A percentile compares a stretch with the other conserved stretches of the same genome.
phyloP scores from a whole-genome alignment of 2,797 vertebrate genomes.

The Tolypeutes matacus region DNA sequence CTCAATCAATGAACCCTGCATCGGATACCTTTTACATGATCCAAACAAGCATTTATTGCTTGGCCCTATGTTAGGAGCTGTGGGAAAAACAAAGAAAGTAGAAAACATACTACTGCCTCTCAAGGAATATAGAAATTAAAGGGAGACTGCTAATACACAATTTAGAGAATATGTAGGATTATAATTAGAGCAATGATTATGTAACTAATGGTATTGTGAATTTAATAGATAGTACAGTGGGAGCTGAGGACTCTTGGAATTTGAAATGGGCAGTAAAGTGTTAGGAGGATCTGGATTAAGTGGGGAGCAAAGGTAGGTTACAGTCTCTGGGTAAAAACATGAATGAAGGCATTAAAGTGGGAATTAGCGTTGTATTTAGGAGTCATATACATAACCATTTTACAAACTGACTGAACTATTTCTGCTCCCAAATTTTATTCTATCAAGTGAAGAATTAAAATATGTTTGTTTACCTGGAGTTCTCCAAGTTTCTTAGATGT shows the following conservation, averaged over 20 bases:
- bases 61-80: background rate
- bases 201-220: slow-evolving; percentile 15
- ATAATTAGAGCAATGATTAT: slow-evolving; percentile 2
- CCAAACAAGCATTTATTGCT: slow-evolving; percentile 25
- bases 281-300: background rate
- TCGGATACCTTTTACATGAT: background rate
- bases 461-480: slow-evolving; percentile 91
- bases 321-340: slow-evolving; percentile 22
- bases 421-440: slow-evolving; percentile 5
- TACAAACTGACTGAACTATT: slow-evolving; percentile 38
- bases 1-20: background rate
- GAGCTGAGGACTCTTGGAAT: background rate
- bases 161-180: slow-evolving; percentile 26
- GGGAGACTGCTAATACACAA: slow-evolving; percentile 21
- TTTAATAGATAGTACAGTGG: background rate
- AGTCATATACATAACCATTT: background rate
- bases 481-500: slow-evolving; percentile 96
- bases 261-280: background rate
- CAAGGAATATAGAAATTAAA: slow-evolving; percentile 45
- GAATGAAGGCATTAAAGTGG: slow-evolving; percentile 12
- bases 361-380: background rate
- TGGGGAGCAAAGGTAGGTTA: background rate
- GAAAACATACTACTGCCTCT: slow-evolving; percentile 5
- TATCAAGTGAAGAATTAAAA: slow-evolving; percentile 51
- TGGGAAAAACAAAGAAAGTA: slow-evolving; percentile 25